These are phyloP conservation scores for Drosophila watanabei DNA, from an alignment of 1,140 invertebrate species.

Conservation along the genomic window DNA sequence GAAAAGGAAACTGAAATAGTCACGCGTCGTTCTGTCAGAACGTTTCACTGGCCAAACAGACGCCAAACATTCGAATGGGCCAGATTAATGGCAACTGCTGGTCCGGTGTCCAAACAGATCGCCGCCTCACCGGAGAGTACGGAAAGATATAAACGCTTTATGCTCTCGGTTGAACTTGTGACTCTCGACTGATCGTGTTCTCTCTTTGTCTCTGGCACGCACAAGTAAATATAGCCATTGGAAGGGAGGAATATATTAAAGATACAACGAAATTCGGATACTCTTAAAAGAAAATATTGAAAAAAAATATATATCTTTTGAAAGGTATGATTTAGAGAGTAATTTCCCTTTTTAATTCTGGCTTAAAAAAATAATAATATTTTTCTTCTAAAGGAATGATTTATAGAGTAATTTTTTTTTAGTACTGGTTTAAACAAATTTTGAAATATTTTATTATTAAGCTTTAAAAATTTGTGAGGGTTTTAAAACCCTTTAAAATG, in stretches of 20 bases:
- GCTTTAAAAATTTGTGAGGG: no score
- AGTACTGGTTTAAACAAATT: neutral
- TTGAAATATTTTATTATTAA: neutral
- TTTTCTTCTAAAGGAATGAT: no score
- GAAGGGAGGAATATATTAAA: conserved; percentile 5
- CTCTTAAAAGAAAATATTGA: neutral
- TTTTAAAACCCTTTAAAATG: neutral
- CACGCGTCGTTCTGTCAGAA: conserved; percentile 53
- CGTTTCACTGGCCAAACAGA: conserved; percentile 69
- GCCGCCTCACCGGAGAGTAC: conserved; percentile 51
- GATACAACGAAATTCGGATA: neutral
- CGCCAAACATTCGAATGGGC: conserved; percentile 63
- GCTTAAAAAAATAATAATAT: no score
- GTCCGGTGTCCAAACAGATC: conserved; percentile 36
- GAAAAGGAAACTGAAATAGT: conserved; percentile 21
- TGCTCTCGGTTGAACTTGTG: conserved; percentile 25
- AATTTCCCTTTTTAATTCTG: neutral
- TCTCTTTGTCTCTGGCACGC: conserved; percentile 16
- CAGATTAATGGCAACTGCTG: conserved; percentile 44
- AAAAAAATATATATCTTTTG: neutral
- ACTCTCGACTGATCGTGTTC: neutral
- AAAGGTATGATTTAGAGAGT: neutral
- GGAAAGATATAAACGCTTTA: conserved; percentile 32
- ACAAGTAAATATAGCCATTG: conserved; percentile 68
- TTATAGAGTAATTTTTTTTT: neutral